These are phyloP conservation scores for Bucco capensis DNA, from an alignment of 2,113 vertebrate genomes.

Conservation along the genomic window DNA sequence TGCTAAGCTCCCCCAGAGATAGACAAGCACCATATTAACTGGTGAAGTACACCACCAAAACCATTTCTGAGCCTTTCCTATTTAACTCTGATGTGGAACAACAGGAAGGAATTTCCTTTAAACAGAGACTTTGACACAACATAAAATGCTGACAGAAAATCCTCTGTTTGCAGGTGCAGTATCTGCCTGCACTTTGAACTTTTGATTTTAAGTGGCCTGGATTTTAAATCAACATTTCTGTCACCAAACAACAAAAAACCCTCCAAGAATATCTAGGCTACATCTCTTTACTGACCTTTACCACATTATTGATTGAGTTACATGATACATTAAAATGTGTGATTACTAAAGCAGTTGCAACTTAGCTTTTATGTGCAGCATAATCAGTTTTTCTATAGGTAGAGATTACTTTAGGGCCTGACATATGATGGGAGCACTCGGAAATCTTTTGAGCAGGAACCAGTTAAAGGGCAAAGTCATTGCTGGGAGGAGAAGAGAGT, in stretches of 20 bases:
- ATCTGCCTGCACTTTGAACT: constrained; percentile 38
- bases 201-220: background rate
- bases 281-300: background rate
- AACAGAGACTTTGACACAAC: background rate
- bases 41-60: background rate
- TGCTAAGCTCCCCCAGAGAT: background rate
- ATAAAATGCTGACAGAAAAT: background rate
- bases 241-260: background rate
- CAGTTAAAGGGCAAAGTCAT: background rate
- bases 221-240: background rate
- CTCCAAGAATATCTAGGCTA: background rate
- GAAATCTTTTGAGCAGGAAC: background rate
- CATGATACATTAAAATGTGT: background rate
- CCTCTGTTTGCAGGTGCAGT: background rate
- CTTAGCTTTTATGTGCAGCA: background rate
- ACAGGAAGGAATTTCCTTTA: background rate
- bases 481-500: background rate
- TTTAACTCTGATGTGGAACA: background rate
- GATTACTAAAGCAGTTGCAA: background rate
- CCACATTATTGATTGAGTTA: no score
- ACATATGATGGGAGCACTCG: background rate
- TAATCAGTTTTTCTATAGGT: background rate
- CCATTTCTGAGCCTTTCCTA: background rate
- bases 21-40: background rate
- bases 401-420: background rate